Conservation (phyloP, 2,888 invertebrate species). For the Cephus pygmeus region DNA sequence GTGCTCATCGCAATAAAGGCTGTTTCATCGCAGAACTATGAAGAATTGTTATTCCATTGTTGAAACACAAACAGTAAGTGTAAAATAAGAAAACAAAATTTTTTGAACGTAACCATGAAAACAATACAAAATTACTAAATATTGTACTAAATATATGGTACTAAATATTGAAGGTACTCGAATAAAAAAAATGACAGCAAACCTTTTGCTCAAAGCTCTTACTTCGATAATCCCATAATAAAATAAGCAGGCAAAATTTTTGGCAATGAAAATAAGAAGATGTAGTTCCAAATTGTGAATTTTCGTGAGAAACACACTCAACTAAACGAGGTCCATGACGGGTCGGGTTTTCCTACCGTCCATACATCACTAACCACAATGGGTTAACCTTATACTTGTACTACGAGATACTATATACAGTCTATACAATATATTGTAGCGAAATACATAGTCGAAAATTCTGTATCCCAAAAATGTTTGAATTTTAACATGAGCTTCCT, state of each 20-base stretch:
- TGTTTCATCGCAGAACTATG: background rate
- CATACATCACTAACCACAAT: conserved; percentile 40
- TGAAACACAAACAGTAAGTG: background rate
- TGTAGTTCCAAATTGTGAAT: background rate
- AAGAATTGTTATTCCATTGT: background rate
- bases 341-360: conserved; percentile 31
- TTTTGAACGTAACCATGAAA: background rate
- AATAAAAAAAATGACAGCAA: background rate
- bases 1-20: background rate
- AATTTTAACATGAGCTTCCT: background rate
- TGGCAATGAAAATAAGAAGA: background rate
- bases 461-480: background rate
- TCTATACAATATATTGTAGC: background rate
- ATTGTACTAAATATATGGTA: too few species aligned
- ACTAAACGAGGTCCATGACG: conserved; percentile 23
- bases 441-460: background rate
- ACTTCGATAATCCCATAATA: background rate
- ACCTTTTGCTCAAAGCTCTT: background rate
- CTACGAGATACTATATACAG: background rate
- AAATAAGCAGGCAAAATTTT: background rate
- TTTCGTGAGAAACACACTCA: background rate
- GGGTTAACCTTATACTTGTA: conserved; percentile 25
- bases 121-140: background rate
- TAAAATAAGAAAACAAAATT: too few species aligned
- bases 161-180: background rate